Evolutionary conservation across 2,113 vertebrate genomes (phyloP), one percentile per base, ranked within the genome.

Genomic region (Grus americana): DNA sequence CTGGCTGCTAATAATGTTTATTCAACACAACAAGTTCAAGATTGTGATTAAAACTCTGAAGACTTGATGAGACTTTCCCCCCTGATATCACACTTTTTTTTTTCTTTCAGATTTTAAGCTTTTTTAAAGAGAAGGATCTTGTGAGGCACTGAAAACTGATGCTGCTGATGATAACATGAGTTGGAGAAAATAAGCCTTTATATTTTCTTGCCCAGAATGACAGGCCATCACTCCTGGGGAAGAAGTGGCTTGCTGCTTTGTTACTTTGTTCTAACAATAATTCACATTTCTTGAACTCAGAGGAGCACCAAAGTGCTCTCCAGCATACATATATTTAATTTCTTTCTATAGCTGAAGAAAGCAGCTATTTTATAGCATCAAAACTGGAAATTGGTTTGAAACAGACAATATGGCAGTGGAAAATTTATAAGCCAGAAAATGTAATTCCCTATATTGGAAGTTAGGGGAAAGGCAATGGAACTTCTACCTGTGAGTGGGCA

Each of bases 1-100:
- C 86, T 93, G 54, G 68, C 66, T 95, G 65, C 32, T 96, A 91
- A 96, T 58, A 79, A 79, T 50, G 11, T 93, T 91, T 86, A 63
- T 78, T 79, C 65, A 76, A 26, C 55, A 55, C 38, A 78, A 73
- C 54, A 66, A 62, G 20, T 86, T 90, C 79, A 90, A 1, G 5
- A 86, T 23, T 88, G 9, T 61, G 65, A 70, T 91, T 86, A 90
- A 87, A 93, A 65, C 40, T 54, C 42, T 5, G 19, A 49, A 81
- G 49, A 71, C 14, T 58, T 55, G 23, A 58, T 91, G 72, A 72
- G 30, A 26, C 9, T 88, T 87, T 62, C 32, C 11, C 22, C 11
- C 32, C 89, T 87, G 40, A 65, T 61, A 84, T 49, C 72, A 38
- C 23, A 40, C 27, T 12, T 46, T 32, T 73, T 89, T 78, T 24